These are phyloP conservation scores for Megaceryle maxima DNA, from an alignment of 2,113 vertebrate genomes.

Conservation along the genomic window DNA sequence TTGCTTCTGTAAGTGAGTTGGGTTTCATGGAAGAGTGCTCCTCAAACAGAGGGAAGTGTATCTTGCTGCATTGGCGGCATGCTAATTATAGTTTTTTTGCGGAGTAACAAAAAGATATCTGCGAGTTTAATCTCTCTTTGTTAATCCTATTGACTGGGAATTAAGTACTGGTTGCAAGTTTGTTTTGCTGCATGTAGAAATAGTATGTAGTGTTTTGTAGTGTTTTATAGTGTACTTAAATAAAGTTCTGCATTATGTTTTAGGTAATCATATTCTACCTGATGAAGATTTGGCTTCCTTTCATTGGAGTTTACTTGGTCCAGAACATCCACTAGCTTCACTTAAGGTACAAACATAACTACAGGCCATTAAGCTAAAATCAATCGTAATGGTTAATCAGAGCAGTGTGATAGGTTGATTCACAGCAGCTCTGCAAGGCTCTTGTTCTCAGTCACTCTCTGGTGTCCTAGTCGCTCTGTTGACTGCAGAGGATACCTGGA, in stretches of 20 bases:
- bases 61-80: neutral
- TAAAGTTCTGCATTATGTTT: conserved; percentile 59
- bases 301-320: conserved; percentile 97
- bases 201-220: neutral
- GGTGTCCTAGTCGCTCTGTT: neutral
- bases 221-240: neutral
- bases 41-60: neutral
- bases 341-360: conserved; percentile 84
- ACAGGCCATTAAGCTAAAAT: neutral
- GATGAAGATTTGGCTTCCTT: conserved; percentile 99
- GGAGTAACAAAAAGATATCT: neutral
- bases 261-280: conserved; percentile 97
- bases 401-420: neutral
- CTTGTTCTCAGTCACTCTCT: neutral
- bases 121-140: neutral
- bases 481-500: neutral
- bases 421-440: neutral
- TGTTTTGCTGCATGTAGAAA: neutral
- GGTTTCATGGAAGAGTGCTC: neutral
- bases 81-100: neutral
- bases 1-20: neutral
- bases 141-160: neutral
- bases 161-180: neutral
- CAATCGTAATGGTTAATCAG: neutral
- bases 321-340: conserved; percentile 94